phyloP scores from a whole-genome alignment of 2,113 vertebrate genomes.

The Phylloscopus whistleri region DNA sequence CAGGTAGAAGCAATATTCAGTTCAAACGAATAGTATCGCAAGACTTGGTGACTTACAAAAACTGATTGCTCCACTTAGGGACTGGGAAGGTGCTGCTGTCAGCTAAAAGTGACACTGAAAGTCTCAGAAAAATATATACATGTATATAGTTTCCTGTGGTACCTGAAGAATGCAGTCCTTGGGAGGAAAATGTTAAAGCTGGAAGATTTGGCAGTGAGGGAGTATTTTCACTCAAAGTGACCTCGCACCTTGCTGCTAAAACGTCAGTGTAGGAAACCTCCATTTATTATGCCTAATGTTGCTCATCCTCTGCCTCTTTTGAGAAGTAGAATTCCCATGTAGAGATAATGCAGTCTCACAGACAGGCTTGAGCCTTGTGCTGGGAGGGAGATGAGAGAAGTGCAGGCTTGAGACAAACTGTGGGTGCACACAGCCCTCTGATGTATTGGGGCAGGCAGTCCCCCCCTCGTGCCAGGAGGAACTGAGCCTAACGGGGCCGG shows the following conservation, averaged over 20 bases:
- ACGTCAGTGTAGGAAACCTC: neutral
- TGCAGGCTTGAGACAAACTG: neutral
- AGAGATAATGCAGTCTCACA: neutral
- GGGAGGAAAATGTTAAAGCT: neutral
- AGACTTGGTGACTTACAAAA: neutral
- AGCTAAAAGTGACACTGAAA: neutral
- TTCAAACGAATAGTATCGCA: neutral
- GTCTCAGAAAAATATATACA: neutral
- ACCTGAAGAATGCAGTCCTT: neutral
- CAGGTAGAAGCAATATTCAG: neutral
- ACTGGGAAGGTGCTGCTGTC: neutral
- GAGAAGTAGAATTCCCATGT: neutral
- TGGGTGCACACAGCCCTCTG: neutral
- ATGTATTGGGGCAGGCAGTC: fast-evolving
- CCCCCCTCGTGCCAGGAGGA: neutral
- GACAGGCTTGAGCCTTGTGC: neutral
- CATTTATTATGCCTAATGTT: neutral
- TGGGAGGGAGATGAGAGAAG: too few species aligned
- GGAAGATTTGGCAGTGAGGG: neutral
- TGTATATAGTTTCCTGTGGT: neutral
- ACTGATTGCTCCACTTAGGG: neutral
- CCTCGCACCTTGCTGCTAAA: neutral
- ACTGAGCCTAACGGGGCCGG: neutral
- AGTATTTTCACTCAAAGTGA: neutral
- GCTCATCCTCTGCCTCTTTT: neutral